Conservation (phyloP, 2,888 invertebrate species). For the Sturmia bella region DNA sequence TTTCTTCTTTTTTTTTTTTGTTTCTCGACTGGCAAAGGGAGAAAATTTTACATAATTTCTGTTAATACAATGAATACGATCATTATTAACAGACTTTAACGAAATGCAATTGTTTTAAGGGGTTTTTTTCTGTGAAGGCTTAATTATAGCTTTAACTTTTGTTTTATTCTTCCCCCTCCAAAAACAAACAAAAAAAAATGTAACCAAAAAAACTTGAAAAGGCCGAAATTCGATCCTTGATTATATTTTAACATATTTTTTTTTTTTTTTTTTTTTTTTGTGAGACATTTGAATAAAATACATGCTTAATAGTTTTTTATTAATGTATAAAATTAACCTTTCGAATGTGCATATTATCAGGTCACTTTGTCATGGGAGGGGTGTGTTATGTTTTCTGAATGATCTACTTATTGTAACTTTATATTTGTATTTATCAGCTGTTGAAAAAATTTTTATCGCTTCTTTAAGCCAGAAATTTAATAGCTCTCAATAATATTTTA, state of each 20-base stretch:
- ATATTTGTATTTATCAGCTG: constrained; percentile 57
- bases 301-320: constrained; percentile 3
- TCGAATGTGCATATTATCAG: constrained; percentile 32
- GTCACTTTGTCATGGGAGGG: constrained; percentile 53
- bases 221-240: constrained; percentile 76
- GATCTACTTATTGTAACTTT: constrained; percentile 2
- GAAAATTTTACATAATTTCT: constrained; percentile 40
- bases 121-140: constrained; percentile 56
- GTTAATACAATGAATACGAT: constrained; percentile 80
- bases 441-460: constrained; percentile 57
- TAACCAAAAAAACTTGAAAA: constrained; percentile 37
- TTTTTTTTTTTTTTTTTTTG: no score
- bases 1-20: constrained; percentile 22
- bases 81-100: constrained; percentile 75
- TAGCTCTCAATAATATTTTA: constrained; percentile 30
- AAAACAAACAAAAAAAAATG: background rate
- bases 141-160: constrained; percentile 44
- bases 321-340: constrained; percentile 53
- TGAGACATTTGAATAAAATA: constrained; percentile 34
- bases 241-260: constrained; percentile 69
- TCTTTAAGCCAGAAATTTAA: constrained; percentile 53
- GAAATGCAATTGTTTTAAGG: constrained; percentile 54
- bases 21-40: constrained; percentile 29
- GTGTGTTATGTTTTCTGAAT: constrained; percentile 10
- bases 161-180: background rate